These are phyloP conservation scores for Volucella inanis DNA, from an alignment of 2,888 invertebrate genomes.

Conservation along the genomic window DNA sequence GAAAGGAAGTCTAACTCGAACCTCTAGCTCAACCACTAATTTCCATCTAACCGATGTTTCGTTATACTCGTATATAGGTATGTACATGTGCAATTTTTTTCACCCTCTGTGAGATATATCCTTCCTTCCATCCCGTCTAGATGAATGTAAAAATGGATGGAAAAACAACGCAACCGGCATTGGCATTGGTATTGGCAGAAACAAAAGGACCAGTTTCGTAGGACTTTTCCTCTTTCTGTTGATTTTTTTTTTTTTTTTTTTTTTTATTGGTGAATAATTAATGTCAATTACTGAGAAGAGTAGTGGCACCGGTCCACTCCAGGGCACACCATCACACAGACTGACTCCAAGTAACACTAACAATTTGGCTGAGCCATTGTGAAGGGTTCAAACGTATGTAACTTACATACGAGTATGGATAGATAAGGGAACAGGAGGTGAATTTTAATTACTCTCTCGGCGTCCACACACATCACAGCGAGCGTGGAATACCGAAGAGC, in stretches of 20 bases:
- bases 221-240: slow-evolving; percentile 48
- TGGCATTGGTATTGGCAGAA: slow-evolving; percentile 12
- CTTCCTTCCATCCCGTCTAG: slow-evolving; percentile 61
- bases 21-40: slow-evolving; percentile 71
- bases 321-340: slow-evolving; percentile 23
- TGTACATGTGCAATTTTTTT: slow-evolving; percentile 53
- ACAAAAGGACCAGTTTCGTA: slow-evolving; percentile 57
- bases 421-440: slow-evolving; percentile 33
- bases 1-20: slow-evolving; percentile 25
- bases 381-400: slow-evolving; percentile 31
- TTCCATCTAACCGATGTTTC: slow-evolving; percentile 40
- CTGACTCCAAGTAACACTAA: slow-evolving; percentile 6
- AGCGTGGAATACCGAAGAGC: slow-evolving; percentile 4
- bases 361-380: slow-evolving; percentile 11
- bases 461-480: slow-evolving; percentile 28
- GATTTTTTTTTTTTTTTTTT: slow-evolving; percentile 73
- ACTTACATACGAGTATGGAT: not conserved
- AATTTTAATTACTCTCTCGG: slow-evolving; percentile 69
- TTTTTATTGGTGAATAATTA: slow-evolving; percentile 75
- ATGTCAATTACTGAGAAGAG: slow-evolving; percentile 71
- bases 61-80: not conserved
- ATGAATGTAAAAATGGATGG: slow-evolving; percentile 63
- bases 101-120: slow-evolving; percentile 11
- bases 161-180: slow-evolving; percentile 44
- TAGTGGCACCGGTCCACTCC: slow-evolving; percentile 8